Evolutionary conservation across 2,797 vertebrate genomes (phyloP).

Genomic region (Coregonus sp.): DNA sequence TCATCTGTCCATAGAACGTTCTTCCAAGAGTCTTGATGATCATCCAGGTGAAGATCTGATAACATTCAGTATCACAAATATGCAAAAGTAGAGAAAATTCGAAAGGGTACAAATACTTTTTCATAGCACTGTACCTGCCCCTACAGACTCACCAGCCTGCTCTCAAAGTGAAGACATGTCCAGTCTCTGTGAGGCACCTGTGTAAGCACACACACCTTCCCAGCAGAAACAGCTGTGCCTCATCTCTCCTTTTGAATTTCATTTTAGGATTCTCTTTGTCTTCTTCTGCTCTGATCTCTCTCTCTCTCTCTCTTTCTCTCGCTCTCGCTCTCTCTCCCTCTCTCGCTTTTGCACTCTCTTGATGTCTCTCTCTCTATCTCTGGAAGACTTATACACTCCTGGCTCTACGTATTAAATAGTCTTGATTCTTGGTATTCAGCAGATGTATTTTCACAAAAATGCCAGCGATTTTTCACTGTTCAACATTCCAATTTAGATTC

Average conservation of each 20-base stretch:
- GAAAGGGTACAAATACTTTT: too few species aligned
- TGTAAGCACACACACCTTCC: not conserved
- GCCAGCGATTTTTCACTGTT: not conserved
- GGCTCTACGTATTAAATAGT: not conserved
- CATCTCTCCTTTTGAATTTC: conserved; percentile 25
- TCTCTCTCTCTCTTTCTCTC: not conserved
- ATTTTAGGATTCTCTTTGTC: conserved; percentile 5
- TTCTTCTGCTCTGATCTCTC: not conserved
- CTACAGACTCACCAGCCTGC: conserved; percentile 16
- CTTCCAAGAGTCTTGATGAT: too few species aligned
- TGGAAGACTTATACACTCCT: not conserved
- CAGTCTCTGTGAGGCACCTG: conserved; percentile 23
- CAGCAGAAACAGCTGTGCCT: conserved; percentile 34
- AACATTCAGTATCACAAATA: too few species aligned
- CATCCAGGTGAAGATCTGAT: too few species aligned
- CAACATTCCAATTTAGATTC: not conserved
- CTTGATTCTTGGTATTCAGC: conserved; percentile 14
- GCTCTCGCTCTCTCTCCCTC: too few species aligned
- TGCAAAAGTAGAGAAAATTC: too few species aligned
- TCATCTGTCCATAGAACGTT: too few species aligned
- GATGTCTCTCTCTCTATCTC: not conserved
- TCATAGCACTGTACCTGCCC: not conserved
- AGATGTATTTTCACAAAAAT: not conserved
- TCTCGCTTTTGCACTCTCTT: too few species aligned
- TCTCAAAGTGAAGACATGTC: conserved; percentile 14